These are phyloP conservation scores for Phyllostomus discolor DNA, from an alignment of 2,113 vertebrate genomes.

Conservation along the genomic window DNA sequence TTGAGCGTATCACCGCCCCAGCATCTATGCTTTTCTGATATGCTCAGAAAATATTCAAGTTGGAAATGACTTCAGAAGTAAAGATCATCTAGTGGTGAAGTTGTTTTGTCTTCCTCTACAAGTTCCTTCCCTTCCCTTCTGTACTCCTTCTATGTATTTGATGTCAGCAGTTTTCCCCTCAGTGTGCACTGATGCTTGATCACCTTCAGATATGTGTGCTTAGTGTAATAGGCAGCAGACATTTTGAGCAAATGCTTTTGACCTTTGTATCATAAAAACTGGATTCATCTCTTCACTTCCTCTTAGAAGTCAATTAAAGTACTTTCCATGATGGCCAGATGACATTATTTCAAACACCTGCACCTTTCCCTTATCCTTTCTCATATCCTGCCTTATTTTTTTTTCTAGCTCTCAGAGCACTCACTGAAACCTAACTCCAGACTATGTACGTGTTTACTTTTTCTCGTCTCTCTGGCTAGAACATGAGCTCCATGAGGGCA, in stretches of 20 bases:
- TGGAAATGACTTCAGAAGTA: background rate
- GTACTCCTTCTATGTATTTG: background rate
- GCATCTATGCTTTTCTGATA: background rate
- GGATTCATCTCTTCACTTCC: background rate
- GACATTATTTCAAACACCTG: background rate
- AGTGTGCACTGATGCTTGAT: background rate
- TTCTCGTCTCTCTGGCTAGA: background rate
- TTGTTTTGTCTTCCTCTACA: background rate
- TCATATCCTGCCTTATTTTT: background rate
- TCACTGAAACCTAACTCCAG: background rate
- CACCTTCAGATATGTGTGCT: background rate
- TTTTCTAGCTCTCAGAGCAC: background rate
- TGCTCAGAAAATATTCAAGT: background rate
- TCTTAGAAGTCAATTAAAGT: background rate
- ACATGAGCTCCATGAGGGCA: background rate
- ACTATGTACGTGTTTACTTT: background rate
- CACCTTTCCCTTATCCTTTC: background rate
- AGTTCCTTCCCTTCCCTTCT: background rate
- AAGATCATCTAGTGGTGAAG: background rate
- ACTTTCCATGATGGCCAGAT: background rate
- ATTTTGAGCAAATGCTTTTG: background rate
- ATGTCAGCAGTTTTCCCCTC: background rate
- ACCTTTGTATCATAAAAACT: background rate
- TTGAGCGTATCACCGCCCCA: background rate
- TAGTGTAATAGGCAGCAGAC: background rate